phyloP scores from a whole-genome alignment of 2,797 vertebrate genomes.

The Myioborus miniatus region DNA sequence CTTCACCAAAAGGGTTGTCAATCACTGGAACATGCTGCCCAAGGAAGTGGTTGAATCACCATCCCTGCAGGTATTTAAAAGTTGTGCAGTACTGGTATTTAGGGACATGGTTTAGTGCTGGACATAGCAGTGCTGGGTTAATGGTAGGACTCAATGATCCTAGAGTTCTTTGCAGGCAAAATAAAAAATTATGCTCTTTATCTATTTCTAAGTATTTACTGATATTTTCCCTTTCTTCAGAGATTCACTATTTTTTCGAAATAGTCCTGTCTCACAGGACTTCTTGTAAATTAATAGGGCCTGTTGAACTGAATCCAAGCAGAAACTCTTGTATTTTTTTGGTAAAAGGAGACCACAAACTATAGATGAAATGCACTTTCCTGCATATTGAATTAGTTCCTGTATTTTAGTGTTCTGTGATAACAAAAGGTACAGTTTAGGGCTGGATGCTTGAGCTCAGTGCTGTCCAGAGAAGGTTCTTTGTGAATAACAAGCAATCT shows the following conservation, averaged over 20 bases:
- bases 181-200: not conserved
- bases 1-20: not conserved
- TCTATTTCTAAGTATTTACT: not conserved
- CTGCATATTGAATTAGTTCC: not conserved
- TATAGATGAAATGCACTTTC: not conserved
- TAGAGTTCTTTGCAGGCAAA: not conserved
- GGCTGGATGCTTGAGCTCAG: not conserved
- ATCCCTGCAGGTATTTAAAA: not conserved
- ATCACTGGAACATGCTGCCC: not conserved
- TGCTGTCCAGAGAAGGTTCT: not conserved
- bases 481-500: not conserved
- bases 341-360: not conserved
- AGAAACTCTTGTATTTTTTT: not conserved
- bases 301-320: not conserved
- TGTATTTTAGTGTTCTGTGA: not conserved
- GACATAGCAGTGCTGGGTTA: not conserved
- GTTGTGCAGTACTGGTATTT: not conserved
- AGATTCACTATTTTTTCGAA: not conserved
- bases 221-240: not conserved
- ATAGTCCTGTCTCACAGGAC: not conserved
- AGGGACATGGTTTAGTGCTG: not conserved
- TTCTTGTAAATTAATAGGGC: not conserved
- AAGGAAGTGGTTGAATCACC: not conserved
- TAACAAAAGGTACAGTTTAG: not conserved
- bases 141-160: not conserved